Evolutionary conservation across 2,113 vertebrate species (phyloP).

Genomic region (Uropsilus gracilis): DNA sequence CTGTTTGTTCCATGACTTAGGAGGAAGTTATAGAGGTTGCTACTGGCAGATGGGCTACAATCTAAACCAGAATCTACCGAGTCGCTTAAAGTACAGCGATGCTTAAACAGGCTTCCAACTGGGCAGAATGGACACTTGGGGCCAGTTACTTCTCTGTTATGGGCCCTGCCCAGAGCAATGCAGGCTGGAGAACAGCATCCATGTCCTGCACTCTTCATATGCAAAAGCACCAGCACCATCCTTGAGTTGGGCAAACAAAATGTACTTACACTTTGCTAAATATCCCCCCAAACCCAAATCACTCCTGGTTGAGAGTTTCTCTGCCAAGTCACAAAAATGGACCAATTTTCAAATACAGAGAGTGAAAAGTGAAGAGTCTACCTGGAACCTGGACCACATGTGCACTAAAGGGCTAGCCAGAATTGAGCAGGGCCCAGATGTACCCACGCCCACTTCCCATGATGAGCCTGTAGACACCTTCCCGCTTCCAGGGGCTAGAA

Average conservation of each 20-base stretch:
- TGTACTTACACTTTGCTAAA: background rate
- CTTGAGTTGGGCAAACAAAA: background rate
- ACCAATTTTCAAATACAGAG: background rate
- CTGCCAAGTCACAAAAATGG: rapidly evolving
- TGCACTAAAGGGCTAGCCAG: background rate
- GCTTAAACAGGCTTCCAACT: background rate
- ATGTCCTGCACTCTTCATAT: rapidly evolving
- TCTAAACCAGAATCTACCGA: background rate
- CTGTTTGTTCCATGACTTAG: background rate
- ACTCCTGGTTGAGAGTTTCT: background rate
- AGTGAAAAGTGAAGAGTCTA: no score
- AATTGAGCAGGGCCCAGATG: no score
- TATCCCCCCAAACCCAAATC: background rate
- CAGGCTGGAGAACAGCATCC: rapidly evolving
- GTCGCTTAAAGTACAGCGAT: background rate
- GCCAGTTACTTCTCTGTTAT: rapidly evolving
- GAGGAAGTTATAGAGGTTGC: background rate
- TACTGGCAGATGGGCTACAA: background rate
- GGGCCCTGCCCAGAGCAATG: rapidly evolving
- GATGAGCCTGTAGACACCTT: background rate
- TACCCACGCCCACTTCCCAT: background rate
- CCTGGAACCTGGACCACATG: background rate
- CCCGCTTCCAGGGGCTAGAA: background rate
- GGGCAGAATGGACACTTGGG: background rate
- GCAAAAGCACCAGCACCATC: background rate